phyloP scores from a whole-genome alignment of 2,797 vertebrate genomes.

The Periophthalmus magnuspinnatus region DNA sequence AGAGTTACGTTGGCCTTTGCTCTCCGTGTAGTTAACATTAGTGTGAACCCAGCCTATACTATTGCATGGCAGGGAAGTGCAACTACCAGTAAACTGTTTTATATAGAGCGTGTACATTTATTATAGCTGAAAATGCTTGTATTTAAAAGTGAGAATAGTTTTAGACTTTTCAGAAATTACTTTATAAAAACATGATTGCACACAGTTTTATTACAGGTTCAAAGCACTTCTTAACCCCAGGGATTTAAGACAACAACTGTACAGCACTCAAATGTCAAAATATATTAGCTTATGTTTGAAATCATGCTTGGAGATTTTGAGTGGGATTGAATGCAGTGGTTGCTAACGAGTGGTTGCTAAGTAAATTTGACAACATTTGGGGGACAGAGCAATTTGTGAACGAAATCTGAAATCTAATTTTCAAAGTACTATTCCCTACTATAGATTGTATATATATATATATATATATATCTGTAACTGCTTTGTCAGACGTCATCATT shows the following conservation, averaged over 20 bases:
- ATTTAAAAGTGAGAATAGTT: constrained; percentile 56
- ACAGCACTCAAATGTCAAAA: constrained; percentile 36
- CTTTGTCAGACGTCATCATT: too few species aligned
- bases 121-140: constrained; percentile 48
- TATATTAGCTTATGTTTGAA: not conserved
- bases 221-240: constrained; percentile 54
- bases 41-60: constrained; percentile 39
- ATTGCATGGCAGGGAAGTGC: constrained; percentile 61
- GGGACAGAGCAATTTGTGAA: too few species aligned
- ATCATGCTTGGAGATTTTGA: not conserved
- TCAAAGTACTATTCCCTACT: too few species aligned
- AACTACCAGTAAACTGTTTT: constrained; percentile 62
- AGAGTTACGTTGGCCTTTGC: not conserved
- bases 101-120: constrained; percentile 58
- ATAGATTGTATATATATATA: too few species aligned
- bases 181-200: constrained; percentile 49
- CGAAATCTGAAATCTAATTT: too few species aligned
- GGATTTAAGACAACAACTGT: constrained; percentile 33
- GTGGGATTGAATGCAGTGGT: not conserved
- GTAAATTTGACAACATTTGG: too few species aligned
- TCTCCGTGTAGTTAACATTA: not conserved
- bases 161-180: constrained; percentile 31
- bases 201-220: constrained; percentile 31
- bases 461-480: too few species aligned
- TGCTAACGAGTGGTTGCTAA: not conserved